Evolutionary conservation across 2,797 vertebrate genomes (phyloP).

Genomic region (Hyperoplus immaculatus): DNA sequence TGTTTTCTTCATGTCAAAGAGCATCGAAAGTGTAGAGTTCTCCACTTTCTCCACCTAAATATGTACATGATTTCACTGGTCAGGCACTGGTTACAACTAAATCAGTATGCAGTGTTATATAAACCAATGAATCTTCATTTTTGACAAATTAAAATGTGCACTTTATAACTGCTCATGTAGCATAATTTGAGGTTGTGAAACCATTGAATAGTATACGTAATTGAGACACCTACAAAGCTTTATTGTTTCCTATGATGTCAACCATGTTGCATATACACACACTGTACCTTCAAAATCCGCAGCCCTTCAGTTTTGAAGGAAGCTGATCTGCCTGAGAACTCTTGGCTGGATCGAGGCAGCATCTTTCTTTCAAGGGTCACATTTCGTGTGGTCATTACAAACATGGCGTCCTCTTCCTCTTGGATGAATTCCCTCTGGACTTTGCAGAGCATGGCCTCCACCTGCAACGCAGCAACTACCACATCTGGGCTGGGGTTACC

Average conservation of each 20-base stretch:
- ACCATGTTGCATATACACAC: slow-evolving; percentile 14
- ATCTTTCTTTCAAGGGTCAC: slow-evolving; percentile 1
- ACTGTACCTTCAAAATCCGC: slow-evolving; percentile 80
- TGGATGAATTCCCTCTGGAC: slow-evolving; percentile 76
- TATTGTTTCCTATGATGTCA: background rate
- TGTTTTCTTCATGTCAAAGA: slow-evolving; percentile 81
- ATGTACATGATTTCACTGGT: background rate
- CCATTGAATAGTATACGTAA: background rate
- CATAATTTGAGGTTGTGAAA: background rate
- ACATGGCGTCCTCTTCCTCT: slow-evolving; percentile 70
- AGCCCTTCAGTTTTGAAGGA: slow-evolving; percentile 67
- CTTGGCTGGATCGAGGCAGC: fast-evolving
- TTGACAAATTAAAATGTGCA: background rate
- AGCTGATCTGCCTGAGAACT: slow-evolving; percentile 51
- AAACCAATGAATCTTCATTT: background rate
- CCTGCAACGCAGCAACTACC: slow-evolving; percentile 61
- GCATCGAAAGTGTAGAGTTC: slow-evolving; percentile 77
- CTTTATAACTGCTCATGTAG: background rate
- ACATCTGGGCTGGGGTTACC: slow-evolving; percentile 49
- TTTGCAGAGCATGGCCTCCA: slow-evolving; percentile 86
- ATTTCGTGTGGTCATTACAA: fast-evolving
- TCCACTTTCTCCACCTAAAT: slow-evolving; percentile 87
- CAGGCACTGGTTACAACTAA: background rate
- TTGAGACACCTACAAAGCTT: background rate
- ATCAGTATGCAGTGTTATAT: no score